Conservation (phyloP, 2,888 invertebrate genomes). For the Thalpophila matura region DNA sequence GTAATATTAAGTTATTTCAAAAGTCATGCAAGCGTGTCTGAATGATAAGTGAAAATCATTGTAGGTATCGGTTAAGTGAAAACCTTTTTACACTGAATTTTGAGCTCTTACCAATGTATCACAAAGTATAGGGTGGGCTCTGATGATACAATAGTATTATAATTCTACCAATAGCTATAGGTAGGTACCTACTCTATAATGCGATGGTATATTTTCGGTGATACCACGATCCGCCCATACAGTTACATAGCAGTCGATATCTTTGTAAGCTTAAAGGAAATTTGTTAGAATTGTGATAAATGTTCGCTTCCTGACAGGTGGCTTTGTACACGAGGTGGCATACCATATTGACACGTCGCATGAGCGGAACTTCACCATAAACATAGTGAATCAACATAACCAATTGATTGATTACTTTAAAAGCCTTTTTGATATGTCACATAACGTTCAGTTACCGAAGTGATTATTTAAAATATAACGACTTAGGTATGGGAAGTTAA, state of each 20-base stretch:
- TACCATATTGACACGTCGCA: slow-evolving; percentile 80
- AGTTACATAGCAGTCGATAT: slow-evolving; percentile 56
- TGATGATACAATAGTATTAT: background rate
- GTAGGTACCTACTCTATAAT: too few species aligned
- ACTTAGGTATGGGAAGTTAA: slow-evolving; percentile 6
- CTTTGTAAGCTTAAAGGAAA: slow-evolving; percentile 67
- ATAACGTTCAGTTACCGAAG: slow-evolving; percentile 41
- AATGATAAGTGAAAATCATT: slow-evolving; percentile 25
- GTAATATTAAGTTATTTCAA: background rate
- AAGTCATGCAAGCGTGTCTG: background rate
- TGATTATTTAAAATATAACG: slow-evolving; percentile 37
- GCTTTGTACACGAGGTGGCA: slow-evolving; percentile 77
- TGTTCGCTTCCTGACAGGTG: slow-evolving; percentile 79
- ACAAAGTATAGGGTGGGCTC: background rate
- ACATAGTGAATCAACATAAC: slow-evolving; percentile 68
- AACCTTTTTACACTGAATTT: slow-evolving; percentile 14
- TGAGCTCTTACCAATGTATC: background rate
- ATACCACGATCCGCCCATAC: slow-evolving; percentile 49
- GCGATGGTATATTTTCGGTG: slow-evolving; percentile 31
- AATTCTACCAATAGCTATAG: slow-evolving; percentile 9
- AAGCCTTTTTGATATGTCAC: slow-evolving; percentile 66
- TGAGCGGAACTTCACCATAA: slow-evolving; percentile 76
- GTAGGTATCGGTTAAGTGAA: slow-evolving; percentile 24
- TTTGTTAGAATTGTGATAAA: slow-evolving; percentile 81
- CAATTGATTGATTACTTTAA: slow-evolving; percentile 74